Base-by-base conservation (phyloP, 1,140 invertebrate species). In the Lasaia peninsularis region DNA sequence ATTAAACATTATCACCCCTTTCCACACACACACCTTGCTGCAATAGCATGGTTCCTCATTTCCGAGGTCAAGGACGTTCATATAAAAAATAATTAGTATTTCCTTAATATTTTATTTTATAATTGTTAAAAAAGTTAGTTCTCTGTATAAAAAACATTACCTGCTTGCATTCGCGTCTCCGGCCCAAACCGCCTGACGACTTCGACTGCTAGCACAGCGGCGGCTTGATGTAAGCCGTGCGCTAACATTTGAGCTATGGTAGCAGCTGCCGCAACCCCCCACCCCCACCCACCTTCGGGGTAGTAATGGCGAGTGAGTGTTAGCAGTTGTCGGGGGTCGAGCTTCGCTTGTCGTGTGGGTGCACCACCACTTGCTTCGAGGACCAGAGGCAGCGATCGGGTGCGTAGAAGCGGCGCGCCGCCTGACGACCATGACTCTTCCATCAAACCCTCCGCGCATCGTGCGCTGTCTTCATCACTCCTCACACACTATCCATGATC, bases 241-340 rank as follows among this genome's bases (percentile, higher is more conserved):
- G 91, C 92, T n/a, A 94, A 80, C 8, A 93, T 76, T 60, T 94
- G 92, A n/a, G 93, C 92, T 2, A 94, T 68, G 20, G 93, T 90
- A 4, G 92, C 92, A 24, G 93, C 94, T 1, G 89, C 88, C 0
- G 93, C 90, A 7, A 96, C 91, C 12, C 94, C 91, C 94, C 94
- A 96, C 0, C 95, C 95, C 94, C 95, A 96, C 1, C 94, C 94
- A 2, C 94, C 94, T 70, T 95, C 94, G 0, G 94, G 94, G 78
- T 95, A 95, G 80, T 94, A 95, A 72, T 95, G 93, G 21, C 93
- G 75, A 0, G 85, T 86, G 59, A 89, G 79, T 1, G 88, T 90
- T 14, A 89, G 71, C 35, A 90, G 77, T 52, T 88, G 87, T n/a
- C 89, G 73, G 14, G 83, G 80, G 71, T 89, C 82, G 65, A 86